Evolutionary conservation across 2,888 invertebrate genomes (phyloP).

Genomic region (Papilio gigon): DNA sequence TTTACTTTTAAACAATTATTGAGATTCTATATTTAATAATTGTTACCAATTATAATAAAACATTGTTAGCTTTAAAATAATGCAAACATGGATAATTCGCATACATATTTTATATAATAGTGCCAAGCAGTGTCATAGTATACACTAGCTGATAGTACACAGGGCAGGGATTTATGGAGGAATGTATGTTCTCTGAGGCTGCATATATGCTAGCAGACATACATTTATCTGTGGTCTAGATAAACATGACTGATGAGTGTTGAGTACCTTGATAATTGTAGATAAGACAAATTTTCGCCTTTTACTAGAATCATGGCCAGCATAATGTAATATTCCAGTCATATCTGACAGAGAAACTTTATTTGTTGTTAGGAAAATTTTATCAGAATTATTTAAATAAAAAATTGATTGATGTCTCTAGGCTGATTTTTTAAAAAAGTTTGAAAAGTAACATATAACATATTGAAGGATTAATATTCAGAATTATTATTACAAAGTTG

Average conservation of each 20-base stretch:
- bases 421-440: neutral
- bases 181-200: slow-evolving; percentile 44
- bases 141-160: slow-evolving; percentile 43
- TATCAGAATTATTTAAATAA: neutral
- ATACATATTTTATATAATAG: slow-evolving; percentile 36
- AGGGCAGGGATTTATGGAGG: slow-evolving; percentile 41
- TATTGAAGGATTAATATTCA: neutral
- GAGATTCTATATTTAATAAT: neutral
- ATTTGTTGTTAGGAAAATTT: neutral
- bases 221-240: slow-evolving; percentile 62
- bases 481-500: neutral
- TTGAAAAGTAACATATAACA: neutral
- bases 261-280: slow-evolving; percentile 58
- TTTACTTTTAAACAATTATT: neutral
- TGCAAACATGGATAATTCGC: slow-evolving; percentile 48
- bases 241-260: slow-evolving; percentile 68
- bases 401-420: neutral
- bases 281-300: slow-evolving; percentile 49
- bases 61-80: slow-evolving; percentile 44
- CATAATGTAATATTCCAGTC: slow-evolving; percentile 43
- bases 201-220: slow-evolving; percentile 42
- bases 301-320: slow-evolving; percentile 38
- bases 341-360: neutral
- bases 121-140: slow-evolving; percentile 33
- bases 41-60: neutral